Conservation (phyloP, 2,113 vertebrate species). For the Chrysochloris asiatica region DNA sequence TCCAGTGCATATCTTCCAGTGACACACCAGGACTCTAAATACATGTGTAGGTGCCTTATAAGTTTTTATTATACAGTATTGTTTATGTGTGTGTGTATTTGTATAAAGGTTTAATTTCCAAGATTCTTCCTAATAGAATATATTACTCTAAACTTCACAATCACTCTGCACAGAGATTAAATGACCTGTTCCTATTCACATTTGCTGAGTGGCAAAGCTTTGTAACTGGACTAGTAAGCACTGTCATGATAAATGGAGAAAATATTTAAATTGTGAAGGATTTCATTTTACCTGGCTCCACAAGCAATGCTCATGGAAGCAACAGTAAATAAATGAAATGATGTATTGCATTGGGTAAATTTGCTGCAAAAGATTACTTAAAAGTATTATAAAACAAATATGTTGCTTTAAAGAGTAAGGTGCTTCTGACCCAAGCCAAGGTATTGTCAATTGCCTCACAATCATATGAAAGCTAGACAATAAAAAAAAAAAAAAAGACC, state of each 20-base stretch:
- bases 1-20: no score
- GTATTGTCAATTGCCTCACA: no score
- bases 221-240: not conserved
- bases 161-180: slow-evolving; percentile 33
- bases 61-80: not conserved
- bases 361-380: not conserved
- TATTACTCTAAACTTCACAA: slow-evolving; percentile 59
- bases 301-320: not conserved
- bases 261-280: not conserved
- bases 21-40: no score
- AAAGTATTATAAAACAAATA: no score
- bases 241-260: not conserved
- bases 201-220: slow-evolving; percentile 21
- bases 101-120: slow-evolving; percentile 7
- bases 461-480: no score
- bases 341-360: not conserved
- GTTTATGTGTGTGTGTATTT: not conserved
- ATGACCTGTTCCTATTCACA: slow-evolving; percentile 42
- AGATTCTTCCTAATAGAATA: not conserved
- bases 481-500: no score
- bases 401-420: no score
- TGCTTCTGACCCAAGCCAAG: no score
- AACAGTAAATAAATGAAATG: not conserved
- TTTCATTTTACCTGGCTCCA: not conserved
- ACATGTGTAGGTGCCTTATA: no score